Evolutionary conservation across 2,888 invertebrate species (phyloP), one percentile per base, ranked within the genome.

Genomic region (Smittia aterrima): DNA sequence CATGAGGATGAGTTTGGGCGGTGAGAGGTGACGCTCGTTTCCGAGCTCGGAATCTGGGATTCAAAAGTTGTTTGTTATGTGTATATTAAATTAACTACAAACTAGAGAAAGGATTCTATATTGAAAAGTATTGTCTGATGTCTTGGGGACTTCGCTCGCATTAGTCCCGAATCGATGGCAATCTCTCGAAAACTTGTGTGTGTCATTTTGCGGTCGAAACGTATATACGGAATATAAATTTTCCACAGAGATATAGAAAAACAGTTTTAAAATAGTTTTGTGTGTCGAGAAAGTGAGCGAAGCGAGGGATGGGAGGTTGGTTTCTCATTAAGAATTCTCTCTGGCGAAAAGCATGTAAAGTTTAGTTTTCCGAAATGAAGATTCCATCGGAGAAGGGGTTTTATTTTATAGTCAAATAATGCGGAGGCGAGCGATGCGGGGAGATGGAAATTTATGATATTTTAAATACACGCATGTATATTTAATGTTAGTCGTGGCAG

Each of bases 401-500:
- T 6, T 2, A 32, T 9, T 32, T 32, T 32, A 47, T 47, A 16
- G 47, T 47, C n/a, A 47, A 47, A 47, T 16, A 47, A 47, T 47
- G 13, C 47, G 47, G 47, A 18, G 20, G 22, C 3, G 40, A 40
- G 41, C 38, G 1, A 47, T 40, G 22, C 7, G 13, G 27, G 66
- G 54, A 71, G 32, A 71, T 41, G 71, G 54, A 71, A 71, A 71
- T 71, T 71, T 71, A 71, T 71, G 71, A 71, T 71, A 71, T 71
- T 71, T 71, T 71, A 71, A 71, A 71, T 53, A 71, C 71, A 71
- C 71, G 71, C 71, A 71, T 71, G 71, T 71, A 71, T 54, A 71
- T 71, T 71, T 67, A 38, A 71, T 32, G 41, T 22, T 47, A 32
- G 41, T 58, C 4, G 47, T 47, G 16, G 47, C 47, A 47, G 11